Evolutionary conservation across 2,113 vertebrate genomes (phyloP), one percentile per base, ranked within the genome.

Genomic region (Oostethus manadensis): DNA sequence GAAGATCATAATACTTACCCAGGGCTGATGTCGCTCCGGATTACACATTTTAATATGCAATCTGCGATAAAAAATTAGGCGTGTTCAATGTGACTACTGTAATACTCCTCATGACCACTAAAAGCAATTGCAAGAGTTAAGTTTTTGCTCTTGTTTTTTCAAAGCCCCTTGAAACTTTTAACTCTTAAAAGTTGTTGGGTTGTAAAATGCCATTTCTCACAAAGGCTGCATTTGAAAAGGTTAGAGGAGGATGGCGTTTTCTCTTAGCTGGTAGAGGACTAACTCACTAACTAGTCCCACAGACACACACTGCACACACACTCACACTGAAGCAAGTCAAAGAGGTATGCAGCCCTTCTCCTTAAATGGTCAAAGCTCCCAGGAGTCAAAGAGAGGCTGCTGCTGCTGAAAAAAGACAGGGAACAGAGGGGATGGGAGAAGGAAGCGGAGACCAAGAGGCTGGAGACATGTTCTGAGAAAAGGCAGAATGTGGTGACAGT

Each of bases 301-400:
- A 68, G 1, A 33, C 49, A 68, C 51, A 71, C 62, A 68, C 60
- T 1, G 64, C 61, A 70, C 64, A 68, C 64, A 75, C 60, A 67
- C 44, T 65, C 51, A 73, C 64, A 54, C 68, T 89, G 86, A 90
- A 89, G 89, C 84, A 53, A 87, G 82, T 85, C 87, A 88, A 83
- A 76, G 88, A 93, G 90, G 91, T 92, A 90, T 88, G 91, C 93
- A 97, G 89, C 90, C 82, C 90, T 95, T 99, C 93, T 94, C 96
- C 96, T 98, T 99, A 99, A 98, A 99, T 99, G 96, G 96, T 98
- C 95, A 99, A 97, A 98, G 95, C 94, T 98, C 94, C 94, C 93
- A 92, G 90, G 93, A 97, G 94, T 94, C 92, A 89, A 91, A 91
- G 90, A 89, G 93, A 93, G 92, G 93, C 92, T 93, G 92, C 90